Evolutionary conservation across 2,113 vertebrate species (phyloP).

Genomic region (Sander vitreus): DNA sequence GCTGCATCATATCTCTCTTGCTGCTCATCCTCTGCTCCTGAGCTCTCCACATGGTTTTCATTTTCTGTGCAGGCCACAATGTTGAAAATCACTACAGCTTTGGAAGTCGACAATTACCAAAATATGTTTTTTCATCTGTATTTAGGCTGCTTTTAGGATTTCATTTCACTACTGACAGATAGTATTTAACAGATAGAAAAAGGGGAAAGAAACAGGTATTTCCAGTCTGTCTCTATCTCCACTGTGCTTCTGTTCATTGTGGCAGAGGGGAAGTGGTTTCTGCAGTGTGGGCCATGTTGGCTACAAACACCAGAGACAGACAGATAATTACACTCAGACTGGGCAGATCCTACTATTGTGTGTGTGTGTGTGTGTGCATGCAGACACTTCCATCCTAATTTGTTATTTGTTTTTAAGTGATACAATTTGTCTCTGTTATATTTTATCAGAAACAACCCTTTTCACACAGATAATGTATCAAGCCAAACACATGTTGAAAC

Average conservation of each 20-base stretch:
- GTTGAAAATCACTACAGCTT: conserved; percentile 54
- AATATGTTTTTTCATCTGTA: conserved; percentile 39
- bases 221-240: conserved; percentile 58
- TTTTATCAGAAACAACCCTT: conserved; percentile 34
- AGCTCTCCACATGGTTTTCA: conserved; percentile 50
- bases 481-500: background rate
- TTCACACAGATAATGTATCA: conserved; percentile 9
- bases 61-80: conserved; percentile 41
- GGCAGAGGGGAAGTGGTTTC: conserved; percentile 58
- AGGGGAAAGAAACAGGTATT: conserved; percentile 22
- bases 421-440: conserved; percentile 34
- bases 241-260: conserved; percentile 69
- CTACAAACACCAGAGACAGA: conserved; percentile 52
- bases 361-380: background rate
- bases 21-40: conserved; percentile 25
- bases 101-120: conserved; percentile 18
- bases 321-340: conserved; percentile 52
- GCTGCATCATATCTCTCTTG: conserved; percentile 14
- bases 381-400: background rate
- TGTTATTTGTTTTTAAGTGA: conserved; percentile 28
- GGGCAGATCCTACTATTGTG: conserved; percentile 44
- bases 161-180: conserved; percentile 27
- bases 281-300: conserved; percentile 49
- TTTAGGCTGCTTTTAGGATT: conserved; percentile 25
- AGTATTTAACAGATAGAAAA: conserved; percentile 20